phyloP scores from a whole-genome alignment of 2,113 vertebrate genomes.

The Scopus umbretta region DNA sequence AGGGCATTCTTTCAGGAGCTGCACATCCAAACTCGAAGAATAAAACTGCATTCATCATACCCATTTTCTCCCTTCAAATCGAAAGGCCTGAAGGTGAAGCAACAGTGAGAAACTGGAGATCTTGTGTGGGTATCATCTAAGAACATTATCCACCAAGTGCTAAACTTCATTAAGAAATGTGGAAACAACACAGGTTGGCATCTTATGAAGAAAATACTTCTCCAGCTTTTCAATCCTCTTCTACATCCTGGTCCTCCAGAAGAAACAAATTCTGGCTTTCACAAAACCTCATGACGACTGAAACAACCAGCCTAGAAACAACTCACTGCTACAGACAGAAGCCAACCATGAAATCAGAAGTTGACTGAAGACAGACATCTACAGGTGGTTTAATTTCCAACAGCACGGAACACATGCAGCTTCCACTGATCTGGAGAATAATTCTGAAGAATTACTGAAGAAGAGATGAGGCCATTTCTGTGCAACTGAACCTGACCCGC shows the following conservation, averaged over 20 bases:
- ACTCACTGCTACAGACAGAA: neutral
- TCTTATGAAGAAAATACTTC: neutral
- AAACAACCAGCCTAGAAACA: neutral
- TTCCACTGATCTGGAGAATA: neutral
- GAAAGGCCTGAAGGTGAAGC: neutral
- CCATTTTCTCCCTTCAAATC: neutral
- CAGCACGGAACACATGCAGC: rapidly evolving
- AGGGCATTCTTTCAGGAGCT: conserved; percentile 39
- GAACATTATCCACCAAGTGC: neutral
- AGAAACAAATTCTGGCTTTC: neutral
- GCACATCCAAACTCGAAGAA: neutral
- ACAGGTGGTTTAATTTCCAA: conserved; percentile 11
- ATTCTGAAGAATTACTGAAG: neutral
- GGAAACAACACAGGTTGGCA: neutral
- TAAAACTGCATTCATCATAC: neutral
- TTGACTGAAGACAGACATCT: conserved; percentile 36
- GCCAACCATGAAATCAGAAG: neutral
- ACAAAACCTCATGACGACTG: neutral
- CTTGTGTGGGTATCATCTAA: neutral
- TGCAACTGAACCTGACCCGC: neutral
- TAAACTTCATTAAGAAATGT: neutral
- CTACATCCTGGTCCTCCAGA: neutral
- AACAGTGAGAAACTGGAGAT: neutral
- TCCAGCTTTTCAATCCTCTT: neutral
- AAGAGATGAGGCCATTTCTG: neutral